These are phyloP conservation scores for Trichosurus vulpecula DNA, from an alignment of 2,797 vertebrate species.

Conservation along the genomic window DNA sequence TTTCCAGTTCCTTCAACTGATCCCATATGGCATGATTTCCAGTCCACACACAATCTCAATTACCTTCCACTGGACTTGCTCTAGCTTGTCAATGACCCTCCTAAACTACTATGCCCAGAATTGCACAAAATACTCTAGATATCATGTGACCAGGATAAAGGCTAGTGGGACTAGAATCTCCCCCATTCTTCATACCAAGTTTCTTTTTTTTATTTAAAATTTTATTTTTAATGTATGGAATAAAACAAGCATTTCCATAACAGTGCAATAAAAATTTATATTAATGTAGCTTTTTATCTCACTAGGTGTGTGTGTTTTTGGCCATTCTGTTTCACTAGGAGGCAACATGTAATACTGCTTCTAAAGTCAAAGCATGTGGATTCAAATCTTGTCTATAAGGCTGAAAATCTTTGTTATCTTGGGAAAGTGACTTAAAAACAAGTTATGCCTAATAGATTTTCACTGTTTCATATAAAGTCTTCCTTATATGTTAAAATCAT, in stretches of 20 bases:
- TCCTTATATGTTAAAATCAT: background rate
- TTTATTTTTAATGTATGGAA: background rate
- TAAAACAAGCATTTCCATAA: background rate
- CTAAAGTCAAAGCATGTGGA: background rate
- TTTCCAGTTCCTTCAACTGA: background rate
- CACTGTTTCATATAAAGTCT: background rate
- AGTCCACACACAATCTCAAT: background rate
- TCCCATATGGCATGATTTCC: background rate
- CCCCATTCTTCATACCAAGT: background rate
- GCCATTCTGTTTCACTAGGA: background rate
- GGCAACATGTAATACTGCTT: background rate
- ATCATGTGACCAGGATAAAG: background rate
- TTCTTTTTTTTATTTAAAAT: background rate
- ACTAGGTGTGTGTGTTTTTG: background rate
- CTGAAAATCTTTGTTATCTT: background rate
- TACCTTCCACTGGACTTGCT: background rate
- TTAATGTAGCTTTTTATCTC: background rate
- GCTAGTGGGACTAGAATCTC: background rate
- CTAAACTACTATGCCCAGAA: background rate
- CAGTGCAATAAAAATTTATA: background rate
- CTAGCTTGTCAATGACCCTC: background rate
- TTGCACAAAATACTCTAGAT: background rate
- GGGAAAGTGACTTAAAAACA: background rate
- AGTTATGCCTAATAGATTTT: background rate
- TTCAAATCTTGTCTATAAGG: background rate